Evolutionary conservation across 2,797 vertebrate species (phyloP), one percentile per base, ranked within the genome.

Genomic region (Ctenopoma kingsleyae): DNA sequence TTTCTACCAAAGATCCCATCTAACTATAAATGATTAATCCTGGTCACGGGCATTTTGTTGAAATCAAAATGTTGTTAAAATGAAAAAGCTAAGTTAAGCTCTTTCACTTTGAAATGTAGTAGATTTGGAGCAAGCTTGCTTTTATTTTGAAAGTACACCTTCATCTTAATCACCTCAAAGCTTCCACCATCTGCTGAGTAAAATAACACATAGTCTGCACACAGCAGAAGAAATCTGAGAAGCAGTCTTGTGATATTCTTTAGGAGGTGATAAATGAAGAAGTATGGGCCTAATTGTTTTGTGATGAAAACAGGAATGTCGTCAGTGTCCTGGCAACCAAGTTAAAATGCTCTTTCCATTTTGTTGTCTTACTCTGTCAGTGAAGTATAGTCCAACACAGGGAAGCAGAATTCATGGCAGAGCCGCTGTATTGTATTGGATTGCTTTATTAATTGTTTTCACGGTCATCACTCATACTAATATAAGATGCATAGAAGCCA

Each of bases 161-260:
- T 32, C 19, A 54, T 50, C 36, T 50, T 57, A 41, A 52, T 9
- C 19, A n/a, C 1, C 4, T 23, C 19, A 19, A 41, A 56, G 16
- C 44, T 25, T 16, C 1, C 38, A 44, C 59, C 54, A 68, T 64
- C 43, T 66, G 51, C 43, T 47, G 12, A 25, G 32, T 5, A 16
- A 40, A 57, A 36, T 25, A 23, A 65, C 38, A 52, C 52, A 38
- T 2, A 48, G 57, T 13, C 16, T 1, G 15, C 46, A 48, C 46
- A 54, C 54, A 48, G 0, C 17, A 32, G 41, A 5, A 8, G 15
- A n/a, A 6, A 17, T 25, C 23, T 61, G 27, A 43, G 57, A 38
- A 19, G 17, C 35, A 25, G 5, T 12, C 16, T 20, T 40, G 22
- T 22, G 8, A 8, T 47, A 46, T 46, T 57, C 19, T 20, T 30